Evolutionary conservation across 2,113 vertebrate species (phyloP).

Genomic region (Aptenodytes forsteri): DNA sequence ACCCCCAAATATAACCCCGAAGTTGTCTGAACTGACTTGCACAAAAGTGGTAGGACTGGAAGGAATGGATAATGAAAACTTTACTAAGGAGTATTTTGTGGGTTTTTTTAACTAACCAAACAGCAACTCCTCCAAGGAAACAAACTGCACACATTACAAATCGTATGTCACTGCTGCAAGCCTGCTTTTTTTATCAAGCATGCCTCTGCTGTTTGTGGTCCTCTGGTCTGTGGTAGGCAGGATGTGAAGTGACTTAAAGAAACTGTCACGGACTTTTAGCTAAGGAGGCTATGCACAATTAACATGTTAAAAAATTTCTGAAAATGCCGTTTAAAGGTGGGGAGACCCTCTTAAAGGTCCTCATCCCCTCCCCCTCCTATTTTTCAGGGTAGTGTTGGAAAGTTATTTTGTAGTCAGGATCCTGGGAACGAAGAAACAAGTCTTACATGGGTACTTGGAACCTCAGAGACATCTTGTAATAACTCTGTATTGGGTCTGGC

Average conservation of each 20-base stretch:
- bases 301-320: neutral
- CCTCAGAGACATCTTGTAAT: neutral
- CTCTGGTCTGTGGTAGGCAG: neutral
- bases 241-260: neutral
- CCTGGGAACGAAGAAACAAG: neutral
- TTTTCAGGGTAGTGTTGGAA: neutral
- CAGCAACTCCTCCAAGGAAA: neutral
- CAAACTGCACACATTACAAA: accelerated
- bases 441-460: neutral
- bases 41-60: neutral
- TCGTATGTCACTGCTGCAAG: accelerated
- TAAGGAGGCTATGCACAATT: neutral
- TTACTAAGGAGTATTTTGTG: neutral
- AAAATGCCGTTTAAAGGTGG: neutral
- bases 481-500: neutral
- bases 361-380: accelerated
- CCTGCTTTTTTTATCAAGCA: neutral
- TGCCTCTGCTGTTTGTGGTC: accelerated
- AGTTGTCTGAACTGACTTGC: neutral
- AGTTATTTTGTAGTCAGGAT: neutral
- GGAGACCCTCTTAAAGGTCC: neutral
- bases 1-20: neutral
- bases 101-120: neutral
- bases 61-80: neutral
- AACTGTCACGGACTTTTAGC: neutral